phyloP scores from a whole-genome alignment of 1,140 invertebrate genomes.

The Eueides isabella region DNA sequence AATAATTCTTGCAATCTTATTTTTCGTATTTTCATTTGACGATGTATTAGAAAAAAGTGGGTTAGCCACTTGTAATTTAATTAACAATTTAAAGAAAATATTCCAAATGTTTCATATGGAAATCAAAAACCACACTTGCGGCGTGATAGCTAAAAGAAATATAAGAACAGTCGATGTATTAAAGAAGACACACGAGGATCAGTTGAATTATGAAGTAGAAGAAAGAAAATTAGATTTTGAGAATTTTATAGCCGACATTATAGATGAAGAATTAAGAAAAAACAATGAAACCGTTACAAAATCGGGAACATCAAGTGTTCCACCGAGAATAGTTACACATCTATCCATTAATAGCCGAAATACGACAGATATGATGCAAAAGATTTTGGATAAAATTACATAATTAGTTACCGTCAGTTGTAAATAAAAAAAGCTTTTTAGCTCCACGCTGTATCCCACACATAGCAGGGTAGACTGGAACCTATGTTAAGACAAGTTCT shows the following conservation, averaged over 20 bases:
- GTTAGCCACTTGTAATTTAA: slow-evolving; percentile 11
- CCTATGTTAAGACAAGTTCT: too few species aligned
- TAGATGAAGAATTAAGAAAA: not conserved
- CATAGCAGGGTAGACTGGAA: too few species aligned
- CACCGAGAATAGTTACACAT: not conserved
- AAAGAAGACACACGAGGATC: not conserved
- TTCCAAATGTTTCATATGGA: slow-evolving; percentile 4
- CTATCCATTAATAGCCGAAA: not conserved
- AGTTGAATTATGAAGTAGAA: not conserved
- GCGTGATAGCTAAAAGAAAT: not conserved
- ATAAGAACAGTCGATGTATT: not conserved
- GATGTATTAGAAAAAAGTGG: slow-evolving; percentile 18
- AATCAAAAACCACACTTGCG: not conserved
- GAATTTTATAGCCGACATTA: not conserved
- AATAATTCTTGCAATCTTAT: slow-evolving; percentile 23
- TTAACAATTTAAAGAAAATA: slow-evolving; percentile 12
- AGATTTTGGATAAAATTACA: not conserved
- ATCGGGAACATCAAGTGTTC: not conserved
- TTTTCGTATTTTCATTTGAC: slow-evolving; percentile 34
- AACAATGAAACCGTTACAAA: not conserved
- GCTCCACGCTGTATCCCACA: too few species aligned
- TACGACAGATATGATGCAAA: not conserved
- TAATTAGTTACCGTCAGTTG: not conserved
- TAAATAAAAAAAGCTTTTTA: not conserved
- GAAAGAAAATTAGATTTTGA: not conserved